Percentiles rank a stretch among this genome's conserved stretches.
phyloP scores from a whole-genome alignment of 30 jellyfish, hydroid and myxozoan genomes.

The Pelagia noctiluca region DNA sequence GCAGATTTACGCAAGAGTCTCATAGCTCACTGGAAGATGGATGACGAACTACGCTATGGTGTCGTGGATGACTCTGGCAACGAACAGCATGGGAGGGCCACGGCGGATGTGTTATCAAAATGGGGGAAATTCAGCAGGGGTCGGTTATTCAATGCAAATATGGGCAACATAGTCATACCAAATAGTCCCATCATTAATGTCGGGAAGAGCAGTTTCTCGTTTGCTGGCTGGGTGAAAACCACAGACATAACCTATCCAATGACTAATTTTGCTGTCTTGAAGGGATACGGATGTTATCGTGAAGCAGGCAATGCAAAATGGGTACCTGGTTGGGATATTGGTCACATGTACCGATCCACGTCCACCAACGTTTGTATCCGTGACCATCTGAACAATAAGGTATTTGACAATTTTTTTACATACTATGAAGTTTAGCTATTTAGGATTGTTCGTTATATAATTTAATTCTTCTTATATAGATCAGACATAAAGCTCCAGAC shows the following conservation, averaged over 20 bases:
- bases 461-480: too few relatives aligned
- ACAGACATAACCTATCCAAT: not conserved
- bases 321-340: slow-evolving; percentile 16
- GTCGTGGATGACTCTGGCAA: slow-evolving; percentile 29
- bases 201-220: slow-evolving; percentile 4
- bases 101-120: not conserved
- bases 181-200: not conserved
- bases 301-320: not conserved
- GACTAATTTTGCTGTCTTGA: not conserved
- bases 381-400: not conserved
- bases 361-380: slow-evolving; percentile 7
- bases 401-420: too few relatives aligned
- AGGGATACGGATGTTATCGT: slow-evolving; percentile 9
- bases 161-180: not conserved
- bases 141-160: not conserved
- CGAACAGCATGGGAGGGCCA: slow-evolving; percentile 12
- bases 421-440: too few relatives aligned
- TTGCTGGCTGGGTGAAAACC: slow-evolving; percentile 12
- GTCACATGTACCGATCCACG: not conserved
- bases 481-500: too few relatives aligned
- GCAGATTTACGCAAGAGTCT: not conserved
- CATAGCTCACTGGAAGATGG: slow-evolving; percentile 22
- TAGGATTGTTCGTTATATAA: too few relatives aligned
- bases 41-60: not conserved
- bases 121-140: slow-evolving; percentile 23